Evolutionary conservation across 2,113 vertebrate genomes (phyloP).

Genomic region (Hiodon tergisus): DNA sequence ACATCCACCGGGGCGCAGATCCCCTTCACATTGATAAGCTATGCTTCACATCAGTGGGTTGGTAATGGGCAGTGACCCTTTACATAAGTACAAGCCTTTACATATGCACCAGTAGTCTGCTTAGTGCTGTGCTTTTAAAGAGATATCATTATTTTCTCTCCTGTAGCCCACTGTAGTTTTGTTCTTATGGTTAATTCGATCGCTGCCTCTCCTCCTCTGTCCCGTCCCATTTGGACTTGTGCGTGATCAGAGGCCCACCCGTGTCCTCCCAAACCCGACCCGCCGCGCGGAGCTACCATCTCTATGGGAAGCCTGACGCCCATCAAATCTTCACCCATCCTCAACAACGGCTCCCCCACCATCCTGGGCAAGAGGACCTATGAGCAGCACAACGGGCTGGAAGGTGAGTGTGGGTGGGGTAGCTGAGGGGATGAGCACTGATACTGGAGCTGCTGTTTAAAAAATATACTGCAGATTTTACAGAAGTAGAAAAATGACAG

Average conservation of each 20-base stretch:
- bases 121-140: neutral
- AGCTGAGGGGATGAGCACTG: neutral
- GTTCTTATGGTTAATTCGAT: too few species aligned
- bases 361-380: conserved; percentile 94
- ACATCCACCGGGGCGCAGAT: neutral
- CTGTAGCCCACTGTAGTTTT: neutral
- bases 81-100: neutral
- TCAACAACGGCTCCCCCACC: conserved; percentile 94
- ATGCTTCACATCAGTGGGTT: neutral
- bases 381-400: conserved; percentile 92
- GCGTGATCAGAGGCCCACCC: conserved; percentile 81
- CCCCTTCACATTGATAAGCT: neutral
- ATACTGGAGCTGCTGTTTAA: too few species aligned
- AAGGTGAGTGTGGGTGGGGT: conserved; percentile 66
- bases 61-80: neutral
- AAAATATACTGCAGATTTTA: too few species aligned
- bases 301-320: conserved; percentile 79
- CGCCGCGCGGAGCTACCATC: conserved; percentile 68
- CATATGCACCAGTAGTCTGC: neutral
- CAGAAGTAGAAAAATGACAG: too few species aligned
- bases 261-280: conserved; percentile 75
- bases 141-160: neutral
- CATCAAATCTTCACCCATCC: conserved; percentile 81
- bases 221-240: neutral
- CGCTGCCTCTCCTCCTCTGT: neutral